Evolutionary conservation across 2,797 vertebrate species (phyloP), one percentile per base, ranked within the genome.

Genomic region (Antrozous pallidus): DNA sequence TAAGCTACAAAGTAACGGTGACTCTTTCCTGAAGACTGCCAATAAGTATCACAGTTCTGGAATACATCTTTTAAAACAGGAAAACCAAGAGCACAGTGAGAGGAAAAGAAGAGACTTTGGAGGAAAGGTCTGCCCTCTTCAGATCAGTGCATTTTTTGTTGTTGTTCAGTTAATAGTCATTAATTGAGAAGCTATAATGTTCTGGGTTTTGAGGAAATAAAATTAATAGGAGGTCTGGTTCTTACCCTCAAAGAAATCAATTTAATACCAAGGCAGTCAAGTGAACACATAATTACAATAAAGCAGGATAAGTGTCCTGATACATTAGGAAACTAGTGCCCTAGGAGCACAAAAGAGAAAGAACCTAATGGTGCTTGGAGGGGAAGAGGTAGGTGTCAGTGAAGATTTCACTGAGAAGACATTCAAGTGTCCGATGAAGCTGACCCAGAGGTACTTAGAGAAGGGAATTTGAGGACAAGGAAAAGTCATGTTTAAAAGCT

Each of bases 51-150:
- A 90, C 8, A 93, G 80, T 42, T 36, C 42, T 75, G 69, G 93
- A 93, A 51, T 45, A 69, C 8, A 91, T 58, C 75, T 84, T 97
- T 96, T 33, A 33, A 77, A 96, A 95, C 45, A 77, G n/a, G 69
- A 90, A 88, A 74, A 40, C 54, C 12, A 45, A 95, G 70, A n/a
- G 49, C n/a, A 88, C 16, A 56, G n/a, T 33, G 20, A 88, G 36
- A 45, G 6, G 38, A 12, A 42, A n/a, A 56, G 17, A n/a, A 11
- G 58, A 75, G 18, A 31, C 45, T 88, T 42, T 3, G 12, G 49
- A 73, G n/a, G 24, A 70, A 45, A 49, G 42, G 8, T 74, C 61
- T 40, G 36, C 36, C 38, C 33, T 65, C 78, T 67, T 91, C 38
- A 31, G 18, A 88, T 58, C 51, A 69, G 36, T 33, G n/a, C 14